Conservation (phyloP, 2,113 vertebrate genomes). For the Crotophaga sulcirostris region DNA sequence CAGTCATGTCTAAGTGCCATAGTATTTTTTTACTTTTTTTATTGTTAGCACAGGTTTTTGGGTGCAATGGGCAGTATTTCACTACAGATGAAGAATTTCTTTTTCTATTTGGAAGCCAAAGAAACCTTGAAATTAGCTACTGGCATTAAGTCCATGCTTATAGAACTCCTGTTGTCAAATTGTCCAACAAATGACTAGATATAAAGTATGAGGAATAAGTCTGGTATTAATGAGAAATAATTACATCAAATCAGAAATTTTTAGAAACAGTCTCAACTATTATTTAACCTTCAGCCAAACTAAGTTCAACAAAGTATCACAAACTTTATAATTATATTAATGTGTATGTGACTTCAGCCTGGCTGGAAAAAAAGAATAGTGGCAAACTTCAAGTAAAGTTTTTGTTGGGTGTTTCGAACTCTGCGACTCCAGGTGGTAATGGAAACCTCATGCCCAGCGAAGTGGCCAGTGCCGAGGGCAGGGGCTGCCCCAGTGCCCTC, state of each 20-base stretch:
- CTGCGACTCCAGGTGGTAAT: neutral
- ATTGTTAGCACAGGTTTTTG: neutral
- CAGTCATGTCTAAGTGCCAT: neutral
- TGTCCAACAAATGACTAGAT: neutral
- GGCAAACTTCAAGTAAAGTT: neutral
- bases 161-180: neutral
- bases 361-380: neutral
- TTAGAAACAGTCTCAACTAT: neutral
- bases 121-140: neutral
- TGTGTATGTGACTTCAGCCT: neutral
- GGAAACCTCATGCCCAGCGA: neutral
- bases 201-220: neutral
- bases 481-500: neutral
- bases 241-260: neutral
- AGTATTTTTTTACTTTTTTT: neutral
- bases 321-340: neutral
- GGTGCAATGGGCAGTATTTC: neutral
- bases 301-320: neutral
- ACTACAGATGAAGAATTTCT: neutral
- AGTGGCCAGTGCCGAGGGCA: accelerated
- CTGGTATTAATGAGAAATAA: neutral
- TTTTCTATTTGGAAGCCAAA: neutral
- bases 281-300: neutral
- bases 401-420: neutral
- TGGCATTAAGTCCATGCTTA: neutral